A percentile compares a stretch with the other conserved stretches of the same genome.
Conservation (phyloP, 1,140 invertebrate genomes). For the Drosophila repleta region DNA sequence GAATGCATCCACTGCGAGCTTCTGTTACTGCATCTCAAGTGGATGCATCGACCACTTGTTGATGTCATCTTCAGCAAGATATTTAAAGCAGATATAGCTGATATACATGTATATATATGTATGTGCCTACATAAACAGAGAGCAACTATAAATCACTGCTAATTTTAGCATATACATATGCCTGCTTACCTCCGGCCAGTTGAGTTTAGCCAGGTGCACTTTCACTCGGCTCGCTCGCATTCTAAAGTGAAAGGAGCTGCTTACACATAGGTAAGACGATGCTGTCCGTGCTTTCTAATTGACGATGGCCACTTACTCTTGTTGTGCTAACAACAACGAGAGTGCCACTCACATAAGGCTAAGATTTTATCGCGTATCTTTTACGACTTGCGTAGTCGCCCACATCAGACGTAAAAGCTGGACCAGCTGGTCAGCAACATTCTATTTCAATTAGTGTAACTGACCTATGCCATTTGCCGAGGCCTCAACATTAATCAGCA, state of each 20-base stretch:
- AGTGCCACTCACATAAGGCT: constrained; percentile 51
- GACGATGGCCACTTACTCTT: constrained; percentile 37
- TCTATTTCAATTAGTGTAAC: constrained; percentile 81
- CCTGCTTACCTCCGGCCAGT: constrained; percentile 3
- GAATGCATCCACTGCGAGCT: constrained; percentile 39
- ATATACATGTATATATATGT: background rate
- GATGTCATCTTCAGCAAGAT: constrained; percentile 47
- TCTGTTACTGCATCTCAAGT: background rate
- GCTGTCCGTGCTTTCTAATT: constrained; percentile 63
- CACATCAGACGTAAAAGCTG: constrained; percentile 29
- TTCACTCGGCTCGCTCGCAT: constrained; percentile 57
- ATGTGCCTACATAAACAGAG: too few relatives aligned
- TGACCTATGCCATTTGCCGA: constrained; percentile 73
- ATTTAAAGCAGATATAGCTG: background rate
- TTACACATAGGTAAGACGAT: constrained; percentile 18
- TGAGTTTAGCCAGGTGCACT: constrained; percentile 38
- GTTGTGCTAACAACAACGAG: background rate
- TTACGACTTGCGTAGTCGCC: constrained; percentile 34
- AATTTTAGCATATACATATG: constrained; percentile 1
- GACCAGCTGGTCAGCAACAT: constrained; percentile 50
- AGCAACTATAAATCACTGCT: too few relatives aligned
- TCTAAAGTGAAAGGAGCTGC: constrained; percentile 72
- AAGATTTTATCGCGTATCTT: constrained; percentile 17
- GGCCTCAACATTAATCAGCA: constrained; percentile 71
- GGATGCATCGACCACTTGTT: constrained; percentile 48